A percentile compares a stretch with the other conserved stretches of the same genome.
phyloP scores from a whole-genome alignment of 2,888 invertebrate species.

The Nezara viridula region DNA sequence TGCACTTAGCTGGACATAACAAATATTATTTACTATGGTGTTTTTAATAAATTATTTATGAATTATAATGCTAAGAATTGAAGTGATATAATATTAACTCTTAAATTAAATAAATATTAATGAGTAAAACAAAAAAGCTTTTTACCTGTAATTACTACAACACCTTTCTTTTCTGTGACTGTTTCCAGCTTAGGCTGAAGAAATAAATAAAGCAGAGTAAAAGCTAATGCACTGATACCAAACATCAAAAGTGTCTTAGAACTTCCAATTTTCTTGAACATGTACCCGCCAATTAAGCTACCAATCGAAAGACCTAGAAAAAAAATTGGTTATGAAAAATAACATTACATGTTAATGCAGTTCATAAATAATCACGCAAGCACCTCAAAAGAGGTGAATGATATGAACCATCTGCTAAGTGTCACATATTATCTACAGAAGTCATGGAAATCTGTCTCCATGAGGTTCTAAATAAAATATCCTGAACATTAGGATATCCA shows the following conservation, averaged over 20 bases:
- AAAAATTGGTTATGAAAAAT: background rate
- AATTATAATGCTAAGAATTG: background rate
- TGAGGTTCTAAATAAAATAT: too few relatives aligned
- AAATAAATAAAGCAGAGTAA: slow-evolving; percentile 64
- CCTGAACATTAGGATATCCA: too few relatives aligned
- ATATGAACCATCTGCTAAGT: too few relatives aligned
- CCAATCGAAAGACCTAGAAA: slow-evolving; percentile 80
- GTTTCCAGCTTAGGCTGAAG: background rate
- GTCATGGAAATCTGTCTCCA: too few relatives aligned
- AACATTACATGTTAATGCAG: too few relatives aligned
- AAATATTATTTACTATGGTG: too few relatives aligned
- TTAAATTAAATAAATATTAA: background rate
- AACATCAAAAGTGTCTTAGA: slow-evolving; percentile 79
- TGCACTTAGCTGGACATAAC: too few relatives aligned
- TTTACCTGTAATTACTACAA: background rate
- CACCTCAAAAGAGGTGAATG: too few relatives aligned
- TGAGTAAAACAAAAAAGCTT: background rate
- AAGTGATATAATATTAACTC: background rate
- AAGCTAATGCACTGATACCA: slow-evolving; percentile 77
- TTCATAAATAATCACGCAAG: too few relatives aligned
- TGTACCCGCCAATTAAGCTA: slow-evolving; percentile 80
- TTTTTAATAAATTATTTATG: too few relatives aligned
- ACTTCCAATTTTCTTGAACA: slow-evolving; percentile 78
- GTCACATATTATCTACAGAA: too few relatives aligned
- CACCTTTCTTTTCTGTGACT: background rate